phyloP scores from a whole-genome alignment of 2,797 vertebrate genomes.

The Gadopsis bispinosus region DNA sequence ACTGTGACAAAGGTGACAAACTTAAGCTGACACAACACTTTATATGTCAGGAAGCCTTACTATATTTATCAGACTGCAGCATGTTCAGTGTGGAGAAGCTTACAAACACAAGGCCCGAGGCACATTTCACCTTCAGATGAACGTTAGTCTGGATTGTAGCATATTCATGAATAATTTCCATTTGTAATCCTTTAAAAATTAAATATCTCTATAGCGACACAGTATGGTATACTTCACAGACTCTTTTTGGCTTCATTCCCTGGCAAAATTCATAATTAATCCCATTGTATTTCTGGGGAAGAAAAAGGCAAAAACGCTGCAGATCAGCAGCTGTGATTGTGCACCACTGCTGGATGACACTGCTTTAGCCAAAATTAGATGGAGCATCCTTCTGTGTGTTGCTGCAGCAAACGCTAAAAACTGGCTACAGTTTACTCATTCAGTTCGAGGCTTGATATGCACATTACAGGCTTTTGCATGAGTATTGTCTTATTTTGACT shows the following conservation, averaged over 20 bases:
- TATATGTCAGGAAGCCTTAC: conserved; percentile 12
- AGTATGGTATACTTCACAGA: background rate
- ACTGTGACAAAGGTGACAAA: conserved; percentile 36
- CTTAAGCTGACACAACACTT: conserved; percentile 29
- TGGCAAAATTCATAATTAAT: conserved; percentile 60
- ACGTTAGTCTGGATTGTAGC: conserved; percentile 29
- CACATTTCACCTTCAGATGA: conserved; percentile 32
- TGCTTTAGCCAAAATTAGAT: conserved; percentile 54
- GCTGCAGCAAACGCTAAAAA: conserved; percentile 55
- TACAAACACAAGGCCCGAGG: background rate
- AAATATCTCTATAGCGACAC: conserved; percentile 13
- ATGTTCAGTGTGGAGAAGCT: conserved; percentile 21
- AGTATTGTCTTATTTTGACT: conserved; percentile 62
- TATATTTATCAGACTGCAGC: conserved; percentile 16
- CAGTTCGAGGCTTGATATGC: conserved; percentile 49
- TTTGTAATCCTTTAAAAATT: conserved; percentile 43
- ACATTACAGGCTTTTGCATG: conserved; percentile 45
- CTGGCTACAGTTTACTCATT: conserved; percentile 65
- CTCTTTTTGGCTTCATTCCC: conserved; percentile 38
- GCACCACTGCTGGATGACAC: conserved; percentile 45
- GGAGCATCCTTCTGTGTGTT: conserved; percentile 39
- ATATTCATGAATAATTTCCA: conserved; percentile 43
- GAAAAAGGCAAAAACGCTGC: conserved; percentile 53
- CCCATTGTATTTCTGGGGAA: conserved; percentile 42
- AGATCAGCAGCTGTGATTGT: conserved; percentile 59